phyloP scores from a whole-genome alignment of 1,140 invertebrate species.

The Cataglyphis hispanica region DNA sequence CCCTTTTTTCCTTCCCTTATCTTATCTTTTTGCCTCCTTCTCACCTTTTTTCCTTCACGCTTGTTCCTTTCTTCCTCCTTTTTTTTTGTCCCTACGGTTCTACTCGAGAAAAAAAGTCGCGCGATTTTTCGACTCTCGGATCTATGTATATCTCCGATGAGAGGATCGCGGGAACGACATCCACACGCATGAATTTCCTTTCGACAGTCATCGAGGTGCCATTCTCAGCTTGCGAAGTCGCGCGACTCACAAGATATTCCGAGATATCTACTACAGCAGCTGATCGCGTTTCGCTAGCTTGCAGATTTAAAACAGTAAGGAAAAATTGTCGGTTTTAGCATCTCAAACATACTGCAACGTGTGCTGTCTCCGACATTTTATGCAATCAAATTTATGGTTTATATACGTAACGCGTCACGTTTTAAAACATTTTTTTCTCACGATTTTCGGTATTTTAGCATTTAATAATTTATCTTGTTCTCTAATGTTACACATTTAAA shows the following conservation, averaged over 20 bases:
- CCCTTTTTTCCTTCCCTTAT: background rate
- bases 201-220: conserved; percentile 64
- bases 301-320: conserved; percentile 31
- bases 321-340: conserved; percentile 19
- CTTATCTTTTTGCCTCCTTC: conserved; percentile 31
- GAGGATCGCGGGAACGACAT: conserved; percentile 2
- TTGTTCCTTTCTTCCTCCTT: background rate
- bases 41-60: background rate
- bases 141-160: conserved; percentile 49
- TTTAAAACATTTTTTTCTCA: background rate
- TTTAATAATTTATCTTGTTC: background rate
- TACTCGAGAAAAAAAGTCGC: conserved; percentile 19
- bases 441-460: background rate
- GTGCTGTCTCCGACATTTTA: background rate
- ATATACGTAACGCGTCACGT: background rate
- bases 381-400: conserved; percentile 18
- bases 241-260: conserved; percentile 27
- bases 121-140: conserved; percentile 61
- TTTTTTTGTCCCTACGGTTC: conserved; percentile 4
- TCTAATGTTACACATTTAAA: background rate
- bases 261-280: conserved; percentile 36
- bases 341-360: background rate
- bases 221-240: conserved; percentile 60
- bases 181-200: conserved; percentile 52
- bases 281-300: conserved; percentile 54